Evolutionary conservation across 2,888 invertebrate species (phyloP), one percentile per base, ranked within the genome.

Genomic region (Eupithecia insigniata): DNA sequence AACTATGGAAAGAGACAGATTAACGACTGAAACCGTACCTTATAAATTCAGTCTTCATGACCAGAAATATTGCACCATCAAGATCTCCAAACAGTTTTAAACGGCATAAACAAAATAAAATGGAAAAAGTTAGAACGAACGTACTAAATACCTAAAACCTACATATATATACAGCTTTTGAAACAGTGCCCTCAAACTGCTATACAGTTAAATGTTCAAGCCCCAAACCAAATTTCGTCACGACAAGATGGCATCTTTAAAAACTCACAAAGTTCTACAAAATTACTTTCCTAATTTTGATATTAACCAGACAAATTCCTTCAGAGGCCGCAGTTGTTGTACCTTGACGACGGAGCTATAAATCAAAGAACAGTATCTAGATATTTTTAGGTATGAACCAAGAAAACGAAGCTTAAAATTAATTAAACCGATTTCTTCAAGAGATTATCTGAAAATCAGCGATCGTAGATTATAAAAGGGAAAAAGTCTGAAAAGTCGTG

Each of bases 281-380:
- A 76, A 76, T 78, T 76, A 76, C 77, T 74, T 76, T 76, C 73
- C 76, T 79, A 78, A 80, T 79, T 77, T 74, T 32, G 73, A 78
- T 78, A 79, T 79, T 78, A 81, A 78, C 75, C 71, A 77, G 79
- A 77, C 68, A 70, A 77, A 80, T 79, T 79, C 71, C 75, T 74
- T 69, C 58, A 67, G 74, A 76, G 70, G 75, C 73, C 71, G 70
- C 77, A 71, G 78, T 76, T 78, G 75, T 77, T 77, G 77, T 80
- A 77, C 76, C 74, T 76, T 78, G 75, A 78, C 76, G 71, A 66
- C 55, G 73, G 73, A 73, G 67, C 43, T 18, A 32, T 22, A 64
- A 55, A 69, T 39, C 7, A 39, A 39, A 36, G 34, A n/a, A 7
- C 10, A 18, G 3, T 16, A 43, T 0, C 34, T 71, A 30, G 8